These are phyloP conservation scores for Dreissena rostriformis DNA, from an alignment of 1,140 invertebrate genomes.

Conservation along the genomic window DNA sequence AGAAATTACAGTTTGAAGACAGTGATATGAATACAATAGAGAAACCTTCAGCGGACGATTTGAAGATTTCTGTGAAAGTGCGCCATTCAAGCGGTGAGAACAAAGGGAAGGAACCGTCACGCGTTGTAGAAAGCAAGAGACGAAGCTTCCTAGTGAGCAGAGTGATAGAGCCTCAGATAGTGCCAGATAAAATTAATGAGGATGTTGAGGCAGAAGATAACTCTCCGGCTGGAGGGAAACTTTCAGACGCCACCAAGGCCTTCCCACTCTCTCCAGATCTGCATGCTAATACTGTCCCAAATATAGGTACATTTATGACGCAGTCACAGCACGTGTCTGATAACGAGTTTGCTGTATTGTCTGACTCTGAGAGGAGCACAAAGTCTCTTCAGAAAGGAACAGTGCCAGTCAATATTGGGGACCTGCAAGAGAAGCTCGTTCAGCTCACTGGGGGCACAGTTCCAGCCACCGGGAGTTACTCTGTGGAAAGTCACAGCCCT, in stretches of 20 bases:
- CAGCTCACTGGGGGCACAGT: constrained; percentile 59
- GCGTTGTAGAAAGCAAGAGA: constrained; percentile 72
- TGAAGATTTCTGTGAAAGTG: constrained; percentile 54
- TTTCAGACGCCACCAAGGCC: background rate
- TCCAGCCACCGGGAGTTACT: background rate
- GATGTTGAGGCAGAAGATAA: constrained; percentile 70
- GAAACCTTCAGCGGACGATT: constrained; percentile 3
- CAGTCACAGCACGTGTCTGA: constrained; percentile 41
- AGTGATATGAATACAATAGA: constrained; percentile 53
- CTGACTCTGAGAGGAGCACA: constrained; percentile 62
- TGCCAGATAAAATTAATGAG: constrained; percentile 71
- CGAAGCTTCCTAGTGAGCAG: constrained; percentile 72
- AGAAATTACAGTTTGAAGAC: constrained; percentile 62
- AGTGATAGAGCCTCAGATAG: constrained; percentile 62
- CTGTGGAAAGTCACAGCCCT: constrained; percentile 38
- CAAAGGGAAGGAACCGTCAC: constrained; percentile 25
- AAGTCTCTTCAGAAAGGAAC: constrained; percentile 55
- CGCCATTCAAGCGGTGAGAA: constrained; percentile 37
- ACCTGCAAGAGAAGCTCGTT: constrained; percentile 71
- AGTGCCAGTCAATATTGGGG: constrained; percentile 73
- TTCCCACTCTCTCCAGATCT: constrained; percentile 56
- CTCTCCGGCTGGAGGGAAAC: constrained; percentile 43
- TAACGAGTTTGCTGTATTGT: constrained; percentile 55
- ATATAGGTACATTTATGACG: constrained; percentile 39
- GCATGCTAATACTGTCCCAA: constrained; percentile 49